Conservation (phyloP, 2,113 vertebrate genomes). For the Sterna hirundo region DNA sequence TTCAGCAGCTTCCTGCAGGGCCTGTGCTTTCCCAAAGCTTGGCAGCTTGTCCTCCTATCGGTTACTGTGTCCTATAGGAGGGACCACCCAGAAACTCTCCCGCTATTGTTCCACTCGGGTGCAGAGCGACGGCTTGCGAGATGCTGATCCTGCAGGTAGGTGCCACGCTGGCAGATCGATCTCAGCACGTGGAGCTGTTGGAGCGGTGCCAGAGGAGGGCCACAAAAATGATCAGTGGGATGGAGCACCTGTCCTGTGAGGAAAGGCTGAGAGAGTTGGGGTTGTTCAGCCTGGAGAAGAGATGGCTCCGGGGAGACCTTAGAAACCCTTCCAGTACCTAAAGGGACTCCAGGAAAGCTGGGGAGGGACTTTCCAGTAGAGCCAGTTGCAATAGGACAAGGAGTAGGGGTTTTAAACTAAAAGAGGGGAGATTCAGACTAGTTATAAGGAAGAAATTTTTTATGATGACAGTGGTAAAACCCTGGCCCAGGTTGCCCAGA, state of each 20-base stretch:
- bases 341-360: background rate
- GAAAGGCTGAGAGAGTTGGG: background rate
- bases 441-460: background rate
- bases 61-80: background rate
- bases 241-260: background rate
- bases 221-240: background rate
- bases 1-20: background rate
- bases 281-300: background rate
- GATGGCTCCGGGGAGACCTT: background rate
- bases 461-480: background rate
- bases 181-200: background rate
- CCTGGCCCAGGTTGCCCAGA: background rate
- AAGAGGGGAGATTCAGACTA: background rate
- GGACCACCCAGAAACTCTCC: constrained; percentile 19
- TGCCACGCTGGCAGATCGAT: background rate
- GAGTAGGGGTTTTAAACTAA: background rate
- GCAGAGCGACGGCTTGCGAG: rapidly evolving
- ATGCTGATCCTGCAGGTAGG: background rate
- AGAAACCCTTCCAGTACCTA: background rate
- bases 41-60: background rate
- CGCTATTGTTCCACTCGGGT: background rate
- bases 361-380: background rate
- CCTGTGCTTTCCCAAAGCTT: background rate
- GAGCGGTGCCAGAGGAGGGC: background rate
- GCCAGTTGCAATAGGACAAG: background rate